These are phyloP conservation scores for Crotalus viridis DNA, from an alignment of 2,113 vertebrate species.

Conservation along the genomic window DNA sequence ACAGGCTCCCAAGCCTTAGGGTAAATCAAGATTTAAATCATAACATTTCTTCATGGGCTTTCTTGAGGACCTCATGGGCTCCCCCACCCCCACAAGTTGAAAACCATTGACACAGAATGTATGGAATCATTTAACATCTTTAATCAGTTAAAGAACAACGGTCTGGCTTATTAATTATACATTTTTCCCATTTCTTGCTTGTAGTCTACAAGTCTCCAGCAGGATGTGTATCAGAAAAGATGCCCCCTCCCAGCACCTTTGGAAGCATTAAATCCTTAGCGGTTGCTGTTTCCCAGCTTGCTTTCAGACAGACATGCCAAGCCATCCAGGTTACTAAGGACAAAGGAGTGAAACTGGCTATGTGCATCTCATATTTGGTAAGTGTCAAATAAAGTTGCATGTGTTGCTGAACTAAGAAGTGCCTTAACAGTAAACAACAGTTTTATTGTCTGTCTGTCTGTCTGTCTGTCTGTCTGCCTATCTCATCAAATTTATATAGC, in stretches of 20 bases:
- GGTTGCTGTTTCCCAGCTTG: constrained; percentile 52
- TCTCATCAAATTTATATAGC: neutral
- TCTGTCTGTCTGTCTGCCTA: too few relatives aligned
- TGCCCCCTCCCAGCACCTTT: constrained; percentile 38
- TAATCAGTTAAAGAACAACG: neutral
- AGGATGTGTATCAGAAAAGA: neutral
- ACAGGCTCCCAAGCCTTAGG: too few relatives aligned
- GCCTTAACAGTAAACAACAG: neutral
- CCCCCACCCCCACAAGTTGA: too few relatives aligned
- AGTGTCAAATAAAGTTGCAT: neutral
- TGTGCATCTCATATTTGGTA: constrained; percentile 71
- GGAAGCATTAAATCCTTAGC: constrained; percentile 63
- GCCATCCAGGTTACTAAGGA: constrained; percentile 60
- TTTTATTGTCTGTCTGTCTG: too few relatives aligned
- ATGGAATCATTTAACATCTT: neutral
- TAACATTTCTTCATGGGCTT: too few relatives aligned
- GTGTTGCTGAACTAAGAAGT: neutral
- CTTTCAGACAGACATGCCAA: constrained; percentile 65
- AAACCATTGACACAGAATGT: neutral
- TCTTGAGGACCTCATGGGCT: too few relatives aligned
- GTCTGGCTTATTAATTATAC: neutral
- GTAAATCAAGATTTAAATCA: too few relatives aligned
- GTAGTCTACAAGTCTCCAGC: constrained; percentile 40
- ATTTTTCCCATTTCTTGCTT: neutral
- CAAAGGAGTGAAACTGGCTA: constrained; percentile 68